Evolutionary conservation across 2,113 vertebrate genomes (phyloP), one percentile per base, ranked within the genome.

Genomic region (Edolisoma coerulescens): DNA sequence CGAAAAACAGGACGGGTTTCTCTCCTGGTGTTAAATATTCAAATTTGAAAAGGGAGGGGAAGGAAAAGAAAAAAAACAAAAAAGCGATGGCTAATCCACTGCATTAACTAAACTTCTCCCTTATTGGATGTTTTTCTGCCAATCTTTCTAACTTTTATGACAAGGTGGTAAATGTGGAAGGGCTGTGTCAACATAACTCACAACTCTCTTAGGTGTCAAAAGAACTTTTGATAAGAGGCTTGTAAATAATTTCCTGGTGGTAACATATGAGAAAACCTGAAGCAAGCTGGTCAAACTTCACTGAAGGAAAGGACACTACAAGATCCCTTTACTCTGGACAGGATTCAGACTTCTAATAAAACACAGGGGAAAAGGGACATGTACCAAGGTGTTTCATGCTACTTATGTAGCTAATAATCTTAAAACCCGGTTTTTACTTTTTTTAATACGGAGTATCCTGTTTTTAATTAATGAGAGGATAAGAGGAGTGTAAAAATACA

Each of bases 1-100:
- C 22, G 45, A 97, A 98, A 98, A 98, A 69, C 79, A 93, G 97
- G 97, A 96, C 70, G 57, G 70, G 97, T 84, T 97, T 97, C 96
- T 97, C 93, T 90, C 96, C 94, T 93, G 81, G 91, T 96, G 97
- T 97, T 97, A 98, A 98, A 98, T 98, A 97, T 96, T 98, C 97
- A 97, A 95, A 97, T 97, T 84, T 94, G 53, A 90, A 97, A 87
- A 90, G 69, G 91, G 93, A 85, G 87, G 68, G 47, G 75, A 44
- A 76, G 39, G 50, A 15, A 37, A 42, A 33, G 5, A 41, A 61
- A 68, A 68, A 84, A 90, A 86, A 56, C 5, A 3, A 64, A 80
- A 47, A 57, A 27, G 17, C 50, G n/a, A 39, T 64, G 6, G 9
- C 42, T 86, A 94, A 93, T 94, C 78, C 71, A 96, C 91, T 97